Conservation (phyloP, 2,797 vertebrate genomes). For the Potorous gilbertii region DNA sequence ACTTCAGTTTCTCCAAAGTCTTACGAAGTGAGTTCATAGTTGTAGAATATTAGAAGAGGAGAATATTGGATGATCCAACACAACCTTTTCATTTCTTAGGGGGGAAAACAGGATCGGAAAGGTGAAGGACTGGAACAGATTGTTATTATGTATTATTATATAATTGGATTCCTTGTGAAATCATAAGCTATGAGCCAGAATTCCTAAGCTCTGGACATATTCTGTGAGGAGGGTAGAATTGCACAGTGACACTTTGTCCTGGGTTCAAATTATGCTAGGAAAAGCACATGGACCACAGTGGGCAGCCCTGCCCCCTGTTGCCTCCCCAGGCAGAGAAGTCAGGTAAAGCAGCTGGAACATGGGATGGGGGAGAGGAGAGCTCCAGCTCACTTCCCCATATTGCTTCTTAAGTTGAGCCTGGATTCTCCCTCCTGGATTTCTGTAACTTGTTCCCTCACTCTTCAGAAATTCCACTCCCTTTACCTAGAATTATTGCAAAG, state of each 20-base stretch:
- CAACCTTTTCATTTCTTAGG: rapidly evolving
- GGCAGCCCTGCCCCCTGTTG: rapidly evolving
- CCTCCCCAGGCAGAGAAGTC: neutral
- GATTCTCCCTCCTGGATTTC: neutral
- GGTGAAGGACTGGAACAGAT: neutral
- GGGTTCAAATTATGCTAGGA: neutral
- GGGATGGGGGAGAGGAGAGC: no score
- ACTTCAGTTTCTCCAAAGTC: neutral
- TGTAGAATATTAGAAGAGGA: neutral
- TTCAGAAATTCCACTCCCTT: neutral
- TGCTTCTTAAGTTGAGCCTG: neutral
- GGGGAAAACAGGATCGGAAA: neutral
- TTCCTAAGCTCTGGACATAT: neutral
- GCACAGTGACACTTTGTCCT: neutral
- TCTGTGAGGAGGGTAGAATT: neutral
- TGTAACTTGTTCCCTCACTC: neutral
- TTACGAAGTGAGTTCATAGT: neutral
- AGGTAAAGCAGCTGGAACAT: no score
- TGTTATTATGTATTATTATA: neutral
- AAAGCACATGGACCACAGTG: neutral
- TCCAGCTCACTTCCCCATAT: neutral
- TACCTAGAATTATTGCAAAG: neutral
- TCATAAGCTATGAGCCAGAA: neutral
- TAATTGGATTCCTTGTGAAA: neutral
- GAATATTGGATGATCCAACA: neutral